phyloP scores from a whole-genome alignment of 30 jellyfish, hydroid and myxozoan species.

The Euphysa ruthae region DNA sequence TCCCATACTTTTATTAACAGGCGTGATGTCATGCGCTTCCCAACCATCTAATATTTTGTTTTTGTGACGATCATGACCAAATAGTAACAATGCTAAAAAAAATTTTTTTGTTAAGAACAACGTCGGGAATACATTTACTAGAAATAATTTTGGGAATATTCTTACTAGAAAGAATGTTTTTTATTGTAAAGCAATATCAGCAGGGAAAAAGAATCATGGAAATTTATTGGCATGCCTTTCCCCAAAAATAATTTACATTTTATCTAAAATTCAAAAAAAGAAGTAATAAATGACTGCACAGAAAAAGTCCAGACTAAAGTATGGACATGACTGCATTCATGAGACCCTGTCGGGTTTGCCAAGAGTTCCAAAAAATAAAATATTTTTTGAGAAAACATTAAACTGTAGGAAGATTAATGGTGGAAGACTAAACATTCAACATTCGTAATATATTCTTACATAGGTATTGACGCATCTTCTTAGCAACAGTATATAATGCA shows the following conservation, averaged over 20 bases:
- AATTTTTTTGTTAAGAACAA: neutral
- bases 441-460: neutral
- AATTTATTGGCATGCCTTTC: no score
- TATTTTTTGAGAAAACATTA: neutral
- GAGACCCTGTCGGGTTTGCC: no score
- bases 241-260: no score
- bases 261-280: no score
- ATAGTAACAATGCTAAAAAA: constrained; percentile 2
- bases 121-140: neutral
- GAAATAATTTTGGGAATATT: neutral
- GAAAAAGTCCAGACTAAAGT: no score
- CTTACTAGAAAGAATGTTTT: no score
- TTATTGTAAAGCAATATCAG: no score
- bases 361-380: neutral
- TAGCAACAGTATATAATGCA: neutral
- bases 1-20: no score
- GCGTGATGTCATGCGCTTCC: constrained; percentile 1
- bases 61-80: constrained; percentile 3
- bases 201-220: no score
- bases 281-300: no score
- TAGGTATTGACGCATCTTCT: constrained; percentile 5
- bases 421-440: neutral
- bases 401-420: neutral
- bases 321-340: no score
- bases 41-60: constrained; percentile 11